These are phyloP conservation scores for Artibeus lituratus DNA, from an alignment of 2,797 vertebrate species.

Conservation along the genomic window DNA sequence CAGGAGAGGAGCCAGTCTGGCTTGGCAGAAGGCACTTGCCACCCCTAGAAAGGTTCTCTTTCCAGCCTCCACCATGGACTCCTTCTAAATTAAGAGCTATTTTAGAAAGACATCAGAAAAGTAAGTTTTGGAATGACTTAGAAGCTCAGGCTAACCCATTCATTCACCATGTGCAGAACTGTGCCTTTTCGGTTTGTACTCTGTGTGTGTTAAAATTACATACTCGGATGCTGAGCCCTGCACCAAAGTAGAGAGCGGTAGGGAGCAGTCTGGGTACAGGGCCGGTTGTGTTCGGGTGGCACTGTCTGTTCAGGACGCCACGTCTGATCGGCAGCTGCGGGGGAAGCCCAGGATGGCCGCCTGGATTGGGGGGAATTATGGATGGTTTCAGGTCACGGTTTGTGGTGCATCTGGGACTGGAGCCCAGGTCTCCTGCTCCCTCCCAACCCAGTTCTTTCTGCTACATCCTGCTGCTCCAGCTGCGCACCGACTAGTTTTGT, in stretches of 20 bases:
- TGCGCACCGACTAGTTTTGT: background rate
- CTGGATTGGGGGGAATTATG: background rate
- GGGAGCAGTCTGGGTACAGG: background rate
- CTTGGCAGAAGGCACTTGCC: background rate
- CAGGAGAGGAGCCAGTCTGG: background rate
- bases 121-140: background rate
- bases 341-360: background rate
- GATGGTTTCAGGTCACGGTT: background rate
- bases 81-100: background rate
- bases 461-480: slow-evolving; percentile 30
- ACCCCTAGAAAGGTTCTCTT: background rate
- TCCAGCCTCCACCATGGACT: background rate
- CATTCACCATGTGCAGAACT: background rate
- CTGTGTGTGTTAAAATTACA: background rate
- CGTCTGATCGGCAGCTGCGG: background rate
- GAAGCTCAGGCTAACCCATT: background rate
- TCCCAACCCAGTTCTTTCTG: background rate
- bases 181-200: background rate
- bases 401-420: background rate
- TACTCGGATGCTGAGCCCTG: background rate
- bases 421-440: background rate
- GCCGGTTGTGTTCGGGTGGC: background rate
- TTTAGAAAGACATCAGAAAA: background rate
- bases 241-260: background rate
- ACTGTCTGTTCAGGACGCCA: background rate